A percentile compares a stretch with the other conserved stretches of the same genome.
Evolutionary conservation across 2,888 invertebrate species (phyloP).

Genomic region (Melipona bicolor): DNA sequence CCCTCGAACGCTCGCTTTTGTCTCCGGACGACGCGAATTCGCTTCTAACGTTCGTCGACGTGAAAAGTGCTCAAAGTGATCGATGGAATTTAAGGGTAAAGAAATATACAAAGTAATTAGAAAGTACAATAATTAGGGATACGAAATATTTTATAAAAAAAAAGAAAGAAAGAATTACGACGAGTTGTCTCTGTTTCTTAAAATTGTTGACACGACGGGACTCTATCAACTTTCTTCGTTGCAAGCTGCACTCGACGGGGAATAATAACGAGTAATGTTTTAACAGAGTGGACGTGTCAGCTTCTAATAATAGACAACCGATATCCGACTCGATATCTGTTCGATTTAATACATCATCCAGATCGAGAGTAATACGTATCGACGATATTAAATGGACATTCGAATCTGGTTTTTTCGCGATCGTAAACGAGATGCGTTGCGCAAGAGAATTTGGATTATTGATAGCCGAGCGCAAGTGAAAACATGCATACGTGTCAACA

Average conservation of each 20-base stretch:
- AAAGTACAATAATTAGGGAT: too few relatives aligned
- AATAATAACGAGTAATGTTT: neutral
- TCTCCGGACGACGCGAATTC: neutral
- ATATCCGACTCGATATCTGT: neutral
- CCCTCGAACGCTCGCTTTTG: constrained; percentile 64
- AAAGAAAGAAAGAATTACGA: too few relatives aligned
- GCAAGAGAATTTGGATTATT: constrained; percentile 2
- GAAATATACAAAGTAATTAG: too few relatives aligned
- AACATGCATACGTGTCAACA: neutral
- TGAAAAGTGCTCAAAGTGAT: neutral
- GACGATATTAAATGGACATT: neutral
- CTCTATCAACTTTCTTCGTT: neutral
- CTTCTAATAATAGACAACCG: neutral
- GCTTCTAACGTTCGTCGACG: neutral
- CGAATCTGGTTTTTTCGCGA: neutral
- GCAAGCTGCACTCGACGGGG: neutral
- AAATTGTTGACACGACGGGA: neutral
- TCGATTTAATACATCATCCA: neutral
- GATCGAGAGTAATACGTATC: neutral
- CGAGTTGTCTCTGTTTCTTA: too few relatives aligned
- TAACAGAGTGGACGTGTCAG: neutral
- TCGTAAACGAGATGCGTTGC: neutral
- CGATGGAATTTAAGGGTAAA: too few relatives aligned
- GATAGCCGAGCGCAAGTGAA: neutral
- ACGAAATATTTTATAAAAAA: too few relatives aligned